phyloP scores from a whole-genome alignment of 2,888 invertebrate species.

The Brachyopa scutellaris region DNA sequence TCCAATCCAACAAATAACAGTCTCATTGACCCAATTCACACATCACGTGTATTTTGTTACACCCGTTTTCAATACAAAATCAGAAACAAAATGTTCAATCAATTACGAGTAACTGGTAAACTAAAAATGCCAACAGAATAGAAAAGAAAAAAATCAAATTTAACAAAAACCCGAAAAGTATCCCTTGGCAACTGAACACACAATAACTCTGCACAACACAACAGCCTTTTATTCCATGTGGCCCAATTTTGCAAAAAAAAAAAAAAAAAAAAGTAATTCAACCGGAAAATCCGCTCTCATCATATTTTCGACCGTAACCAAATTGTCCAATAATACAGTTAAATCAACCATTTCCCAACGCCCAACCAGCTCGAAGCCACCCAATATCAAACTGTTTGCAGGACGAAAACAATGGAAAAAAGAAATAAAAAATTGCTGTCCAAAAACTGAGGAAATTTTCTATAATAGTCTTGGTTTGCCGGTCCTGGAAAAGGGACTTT shows the following conservation, averaged over 20 bases:
- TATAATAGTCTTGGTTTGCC: slow-evolving; percentile 37
- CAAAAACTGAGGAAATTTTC: slow-evolving; percentile 26
- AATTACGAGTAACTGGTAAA: too few species aligned
- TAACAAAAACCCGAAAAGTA: neutral
- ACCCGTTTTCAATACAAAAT: too few species aligned
- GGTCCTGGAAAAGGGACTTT: neutral
- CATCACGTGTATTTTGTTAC: too few species aligned
- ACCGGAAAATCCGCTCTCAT: slow-evolving; percentile 66
- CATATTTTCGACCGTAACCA: slow-evolving; percentile 68
- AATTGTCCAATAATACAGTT: slow-evolving; percentile 67
- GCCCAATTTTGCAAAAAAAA: slow-evolving; percentile 10
- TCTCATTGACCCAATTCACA: too few species aligned
- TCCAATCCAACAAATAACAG: too few species aligned
- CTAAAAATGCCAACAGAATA: too few species aligned
- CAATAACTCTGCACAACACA: neutral
- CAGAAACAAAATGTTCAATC: too few species aligned
- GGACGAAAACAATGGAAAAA: slow-evolving; percentile 14
- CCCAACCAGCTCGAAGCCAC: neutral
- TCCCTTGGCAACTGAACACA: neutral
- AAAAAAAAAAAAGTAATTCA: slow-evolving; percentile 48
- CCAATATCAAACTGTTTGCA: neutral
- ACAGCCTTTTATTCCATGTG: neutral
- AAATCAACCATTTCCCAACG: slow-evolving; percentile 45
- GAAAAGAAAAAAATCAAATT: too few species aligned
- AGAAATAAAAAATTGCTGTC: too few species aligned